Evolutionary conservation across 2,797 vertebrate genomes (phyloP).

Genomic region (Coregonus sp.): DNA sequence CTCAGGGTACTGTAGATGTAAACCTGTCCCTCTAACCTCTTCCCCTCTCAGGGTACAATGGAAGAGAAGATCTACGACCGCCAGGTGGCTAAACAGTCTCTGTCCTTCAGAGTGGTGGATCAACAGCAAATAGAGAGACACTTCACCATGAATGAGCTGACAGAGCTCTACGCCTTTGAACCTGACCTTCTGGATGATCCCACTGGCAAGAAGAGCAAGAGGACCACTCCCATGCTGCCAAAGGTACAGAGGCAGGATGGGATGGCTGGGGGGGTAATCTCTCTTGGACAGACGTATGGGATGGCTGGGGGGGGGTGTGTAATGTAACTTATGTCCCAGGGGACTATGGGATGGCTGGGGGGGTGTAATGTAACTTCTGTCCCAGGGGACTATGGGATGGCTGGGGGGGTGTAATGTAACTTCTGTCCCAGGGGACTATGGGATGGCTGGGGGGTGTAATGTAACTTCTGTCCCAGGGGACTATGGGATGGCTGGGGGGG

Average conservation of each 20-base stretch:
- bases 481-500: too few relatives aligned
- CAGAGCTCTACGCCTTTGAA: constrained; percentile 95
- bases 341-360: too few relatives aligned
- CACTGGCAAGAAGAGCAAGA: constrained; percentile 95
- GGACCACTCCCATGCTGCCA: constrained; percentile 91
- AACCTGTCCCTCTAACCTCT: neutral
- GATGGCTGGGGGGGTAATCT: neutral
- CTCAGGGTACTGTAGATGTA: too few relatives aligned
- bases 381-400: too few relatives aligned
- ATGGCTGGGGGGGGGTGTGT: too few relatives aligned
- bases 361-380: too few relatives aligned
- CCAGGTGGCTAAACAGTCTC: constrained; percentile 95
- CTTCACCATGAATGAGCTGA: constrained; percentile 97
- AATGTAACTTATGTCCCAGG: too few relatives aligned
- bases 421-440: too few relatives aligned
- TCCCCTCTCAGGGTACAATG: constrained; percentile 88
- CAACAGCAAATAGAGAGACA: constrained; percentile 98
- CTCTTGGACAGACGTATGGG: neutral
- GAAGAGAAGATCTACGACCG: constrained; percentile 99
- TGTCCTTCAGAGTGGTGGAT: constrained; percentile 95
- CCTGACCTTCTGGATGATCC: constrained; percentile 95
- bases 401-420: too few relatives aligned
- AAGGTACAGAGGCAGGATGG: constrained; percentile 76
- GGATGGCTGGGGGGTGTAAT: too few relatives aligned
- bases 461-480: too few relatives aligned